These are phyloP conservation scores for Aptenodytes patagonicus DNA, from an alignment of 2,113 vertebrate genomes.

Conservation along the genomic window DNA sequence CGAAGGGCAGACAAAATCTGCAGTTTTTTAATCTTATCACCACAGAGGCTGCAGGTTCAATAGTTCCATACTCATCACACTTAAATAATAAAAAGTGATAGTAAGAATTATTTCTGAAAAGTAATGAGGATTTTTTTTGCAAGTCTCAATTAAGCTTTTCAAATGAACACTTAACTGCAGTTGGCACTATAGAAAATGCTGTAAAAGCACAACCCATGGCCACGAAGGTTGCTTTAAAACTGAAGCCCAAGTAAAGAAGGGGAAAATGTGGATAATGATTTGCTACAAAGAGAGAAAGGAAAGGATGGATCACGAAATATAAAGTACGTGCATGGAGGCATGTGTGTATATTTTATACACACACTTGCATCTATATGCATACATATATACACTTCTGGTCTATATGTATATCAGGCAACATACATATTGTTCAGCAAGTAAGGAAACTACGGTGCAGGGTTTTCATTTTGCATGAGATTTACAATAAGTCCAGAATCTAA, in stretches of 20 bases:
- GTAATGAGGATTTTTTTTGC: not conserved
- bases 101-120: not conserved
- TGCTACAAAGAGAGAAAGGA: not conserved
- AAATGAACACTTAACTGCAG: not conserved
- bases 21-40: not conserved
- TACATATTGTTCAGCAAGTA: not conserved
- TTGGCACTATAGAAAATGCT: not conserved
- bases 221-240: not conserved
- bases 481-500: not conserved
- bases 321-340: not conserved
- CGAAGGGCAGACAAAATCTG: not conserved
- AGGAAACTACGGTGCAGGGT: not conserved
- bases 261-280: not conserved
- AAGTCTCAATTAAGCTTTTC: not conserved
- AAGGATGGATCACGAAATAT: not conserved
- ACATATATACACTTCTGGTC: not conserved
- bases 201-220: not conserved
- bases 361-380: not conserved
- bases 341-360: not conserved
- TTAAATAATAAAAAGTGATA: not conserved
- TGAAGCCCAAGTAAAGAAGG: not conserved
- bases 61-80: not conserved
- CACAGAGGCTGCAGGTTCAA: not conserved
- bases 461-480: not conserved
- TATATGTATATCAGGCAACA: not conserved